Conservation (phyloP, 64 coral and sea anemone species). For the Anthopleura sola region DNA sequence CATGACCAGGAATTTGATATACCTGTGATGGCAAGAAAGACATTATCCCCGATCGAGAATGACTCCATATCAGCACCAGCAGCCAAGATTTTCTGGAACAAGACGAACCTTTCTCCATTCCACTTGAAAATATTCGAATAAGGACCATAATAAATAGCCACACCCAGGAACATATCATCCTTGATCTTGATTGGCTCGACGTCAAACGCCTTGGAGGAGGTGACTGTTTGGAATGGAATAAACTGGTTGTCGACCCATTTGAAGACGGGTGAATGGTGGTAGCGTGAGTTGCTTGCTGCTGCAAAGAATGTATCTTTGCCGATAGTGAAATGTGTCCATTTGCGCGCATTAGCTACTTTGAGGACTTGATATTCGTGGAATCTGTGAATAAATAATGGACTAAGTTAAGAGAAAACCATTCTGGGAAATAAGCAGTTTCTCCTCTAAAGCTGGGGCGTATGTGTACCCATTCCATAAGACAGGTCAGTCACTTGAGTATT, state of each 20-base stretch:
- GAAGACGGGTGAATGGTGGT: conserved; percentile 61
- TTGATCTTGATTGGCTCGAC: conserved; percentile 74
- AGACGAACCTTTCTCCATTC: conserved; percentile 66
- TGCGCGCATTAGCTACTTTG: conserved; percentile 66
- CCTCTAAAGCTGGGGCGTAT: too few relatives aligned
- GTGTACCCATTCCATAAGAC: too few relatives aligned
- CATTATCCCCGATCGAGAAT: conserved; percentile 60
- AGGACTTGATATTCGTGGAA: conserved; percentile 71
- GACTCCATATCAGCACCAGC: conserved; percentile 75
- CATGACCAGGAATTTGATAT: too few relatives aligned
- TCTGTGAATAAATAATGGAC: conserved; percentile 4
- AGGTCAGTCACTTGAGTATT: too few relatives aligned
- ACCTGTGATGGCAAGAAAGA: conserved; percentile 63
- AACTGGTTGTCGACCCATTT: conserved; percentile 66
- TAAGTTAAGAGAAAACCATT: too few relatives aligned
- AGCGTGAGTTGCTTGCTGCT: conserved; percentile 60
- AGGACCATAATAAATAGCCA: conserved; percentile 59
- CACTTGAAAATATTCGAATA: conserved; percentile 83
- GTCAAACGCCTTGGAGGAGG: conserved; percentile 65
- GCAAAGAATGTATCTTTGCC: conserved; percentile 62
- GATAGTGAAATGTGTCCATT: conserved; percentile 75
- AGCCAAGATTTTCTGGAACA: conserved; percentile 72
- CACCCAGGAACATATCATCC: conserved; percentile 50
- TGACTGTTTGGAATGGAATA: conserved; percentile 55
- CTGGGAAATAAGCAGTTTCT: too few relatives aligned